Evolutionary conservation across 37 sponge, comb jelly and placozoan species (phyloP).

Genomic region (Beroe ovata): DNA sequence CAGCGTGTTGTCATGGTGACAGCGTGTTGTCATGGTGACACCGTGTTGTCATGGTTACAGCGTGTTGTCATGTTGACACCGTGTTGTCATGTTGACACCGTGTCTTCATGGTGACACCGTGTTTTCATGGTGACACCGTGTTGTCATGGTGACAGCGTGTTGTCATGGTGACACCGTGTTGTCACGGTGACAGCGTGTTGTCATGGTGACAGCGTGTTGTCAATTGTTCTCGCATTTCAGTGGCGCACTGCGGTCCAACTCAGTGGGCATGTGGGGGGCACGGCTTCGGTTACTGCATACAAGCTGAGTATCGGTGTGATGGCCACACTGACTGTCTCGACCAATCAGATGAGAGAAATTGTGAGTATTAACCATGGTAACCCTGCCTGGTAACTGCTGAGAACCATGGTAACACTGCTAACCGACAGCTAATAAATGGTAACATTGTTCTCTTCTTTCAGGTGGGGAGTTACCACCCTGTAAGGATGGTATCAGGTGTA

Average conservation of each 20-base stretch:
- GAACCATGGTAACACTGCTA: too few species aligned
- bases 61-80: neutral
- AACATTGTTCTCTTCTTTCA: too few species aligned
- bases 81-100: neutral
- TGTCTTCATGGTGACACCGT: neutral
- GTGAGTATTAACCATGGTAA: constrained; percentile 14
- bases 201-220: neutral
- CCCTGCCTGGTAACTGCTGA: too few species aligned
- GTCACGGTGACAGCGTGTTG: neutral
- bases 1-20: too few species aligned
- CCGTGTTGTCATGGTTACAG: too few species aligned
- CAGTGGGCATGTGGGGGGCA: constrained; percentile 47
- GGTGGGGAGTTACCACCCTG: neutral
- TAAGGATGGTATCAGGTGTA: constrained; percentile 5
- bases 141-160: neutral
- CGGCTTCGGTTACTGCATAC: constrained; percentile 37
- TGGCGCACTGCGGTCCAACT: constrained; percentile 2
- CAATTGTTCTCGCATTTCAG: neutral
- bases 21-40: too few species aligned
- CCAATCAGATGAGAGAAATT: constrained; percentile 22
- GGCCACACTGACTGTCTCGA: constrained; percentile 17
- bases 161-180: neutral
- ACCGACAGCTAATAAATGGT: too few species aligned
- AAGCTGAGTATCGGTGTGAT: neutral
- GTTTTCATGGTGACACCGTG: neutral